Percentiles rank a stretch among this genome's conserved stretches.
Conservation (phyloP, 2,888 invertebrate species). For the Cheilosia scutellata region DNA sequence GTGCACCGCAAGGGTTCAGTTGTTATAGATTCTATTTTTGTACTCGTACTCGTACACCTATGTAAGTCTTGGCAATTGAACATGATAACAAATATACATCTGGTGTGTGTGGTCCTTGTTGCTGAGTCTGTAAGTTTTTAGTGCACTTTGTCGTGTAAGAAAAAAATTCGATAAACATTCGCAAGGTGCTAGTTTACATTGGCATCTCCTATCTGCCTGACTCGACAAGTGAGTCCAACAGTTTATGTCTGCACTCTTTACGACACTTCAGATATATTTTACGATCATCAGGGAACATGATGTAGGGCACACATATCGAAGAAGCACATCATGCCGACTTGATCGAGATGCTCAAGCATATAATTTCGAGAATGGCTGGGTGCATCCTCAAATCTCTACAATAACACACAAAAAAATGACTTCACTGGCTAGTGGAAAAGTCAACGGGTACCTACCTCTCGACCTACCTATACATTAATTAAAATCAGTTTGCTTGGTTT, state of each 20-base stretch:
- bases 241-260: slow-evolving; percentile 19
- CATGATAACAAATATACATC: slow-evolving; percentile 33
- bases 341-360: not conserved
- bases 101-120: slow-evolving; percentile 58
- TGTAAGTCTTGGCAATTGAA: slow-evolving; percentile 36
- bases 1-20: slow-evolving; percentile 48
- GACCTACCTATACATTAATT: too few relatives aligned
- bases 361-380: slow-evolving; percentile 14
- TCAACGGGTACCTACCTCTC: too few relatives aligned
- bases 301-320: slow-evolving; percentile 30
- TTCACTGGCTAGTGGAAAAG: not conserved
- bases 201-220: slow-evolving; percentile 54
- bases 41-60: slow-evolving; percentile 6
- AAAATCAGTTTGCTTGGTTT: slow-evolving; percentile 33
- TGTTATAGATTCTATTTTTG: slow-evolving; percentile 56
- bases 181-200: slow-evolving; percentile 55
- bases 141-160: slow-evolving; percentile 60
- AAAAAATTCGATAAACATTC: slow-evolving; percentile 49
- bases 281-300: slow-evolving; percentile 36
- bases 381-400: slow-evolving; percentile 53
- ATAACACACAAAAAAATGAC: slow-evolving; percentile 13
- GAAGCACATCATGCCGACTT: slow-evolving; percentile 21
- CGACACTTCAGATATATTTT: slow-evolving; percentile 18
- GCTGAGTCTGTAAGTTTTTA: slow-evolving; percentile 11
- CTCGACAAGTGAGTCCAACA: slow-evolving; percentile 46